phyloP scores from a whole-genome alignment of 1,140 invertebrate species.

The Phenacoccus solenopsis region DNA sequence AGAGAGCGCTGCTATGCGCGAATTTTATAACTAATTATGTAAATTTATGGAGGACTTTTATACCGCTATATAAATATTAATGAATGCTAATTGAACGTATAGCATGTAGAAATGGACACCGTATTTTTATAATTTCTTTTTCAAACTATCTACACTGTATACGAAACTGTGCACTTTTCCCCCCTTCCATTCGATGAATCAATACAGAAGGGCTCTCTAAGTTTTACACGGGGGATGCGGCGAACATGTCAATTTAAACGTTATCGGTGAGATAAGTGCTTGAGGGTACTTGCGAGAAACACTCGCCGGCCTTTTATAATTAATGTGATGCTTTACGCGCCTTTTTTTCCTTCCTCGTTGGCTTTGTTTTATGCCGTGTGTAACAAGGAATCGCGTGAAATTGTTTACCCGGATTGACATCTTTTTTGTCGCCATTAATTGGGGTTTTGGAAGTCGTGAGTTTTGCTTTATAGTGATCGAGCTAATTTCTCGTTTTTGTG shows the following conservation, averaged over 20 bases:
- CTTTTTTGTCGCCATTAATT: too few species aligned
- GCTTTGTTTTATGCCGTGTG: too few species aligned
- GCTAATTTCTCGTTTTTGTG: too few species aligned
- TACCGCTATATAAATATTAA: constrained; percentile 15
- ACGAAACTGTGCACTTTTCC: background rate
- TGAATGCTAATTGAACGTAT: constrained; percentile 15
- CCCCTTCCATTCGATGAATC: background rate
- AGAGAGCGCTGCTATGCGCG: background rate
- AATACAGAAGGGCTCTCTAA: too few species aligned
- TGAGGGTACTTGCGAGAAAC: background rate
- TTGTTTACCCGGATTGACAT: background rate
- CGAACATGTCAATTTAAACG: background rate
- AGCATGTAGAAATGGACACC: constrained; percentile 10
- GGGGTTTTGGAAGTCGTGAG: too few species aligned
- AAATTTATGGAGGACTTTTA: constrained; percentile 15
- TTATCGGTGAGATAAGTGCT: background rate
- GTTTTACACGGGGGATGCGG: background rate
- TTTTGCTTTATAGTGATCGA: too few species aligned
- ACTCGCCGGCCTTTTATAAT: background rate
- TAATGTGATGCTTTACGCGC: too few species aligned
- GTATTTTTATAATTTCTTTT: constrained; percentile 7
- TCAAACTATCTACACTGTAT: background rate
- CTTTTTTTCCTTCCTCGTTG: too few species aligned
- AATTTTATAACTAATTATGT: constrained; percentile 10
- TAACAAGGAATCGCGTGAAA: background rate